Conservation (phyloP, 2,888 invertebrate genomes). For the Drosophila niveifrons region DNA sequence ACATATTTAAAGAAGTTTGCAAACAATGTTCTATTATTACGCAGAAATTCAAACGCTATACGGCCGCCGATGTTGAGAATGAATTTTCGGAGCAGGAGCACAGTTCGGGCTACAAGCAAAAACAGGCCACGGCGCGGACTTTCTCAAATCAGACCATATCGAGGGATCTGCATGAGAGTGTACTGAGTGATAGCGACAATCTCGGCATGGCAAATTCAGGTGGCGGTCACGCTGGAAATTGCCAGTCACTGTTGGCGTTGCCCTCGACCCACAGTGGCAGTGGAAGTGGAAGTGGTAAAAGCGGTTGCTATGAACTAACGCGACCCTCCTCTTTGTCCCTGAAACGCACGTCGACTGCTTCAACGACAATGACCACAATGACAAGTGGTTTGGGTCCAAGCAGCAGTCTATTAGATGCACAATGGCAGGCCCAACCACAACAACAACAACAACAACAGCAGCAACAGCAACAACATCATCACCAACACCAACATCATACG, state of each 20-base stretch:
- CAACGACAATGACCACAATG: slow-evolving; percentile 80
- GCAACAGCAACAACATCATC: slow-evolving; percentile 50
- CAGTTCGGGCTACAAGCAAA: slow-evolving; percentile 74
- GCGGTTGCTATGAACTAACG: slow-evolving; percentile 81
- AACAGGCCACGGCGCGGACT: slow-evolving; percentile 74
- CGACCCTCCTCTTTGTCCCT: slow-evolving; percentile 80
- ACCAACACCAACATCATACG: slow-evolving; percentile 15
- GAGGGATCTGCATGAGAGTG: slow-evolving; percentile 82
- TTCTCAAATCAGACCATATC: slow-evolving; percentile 83
- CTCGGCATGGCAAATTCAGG: slow-evolving; percentile 31
- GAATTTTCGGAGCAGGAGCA: slow-evolving; percentile 83
- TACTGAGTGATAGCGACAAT: slow-evolving; percentile 75
- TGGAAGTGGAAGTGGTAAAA: slow-evolving; percentile 51
- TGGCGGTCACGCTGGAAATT: slow-evolving; percentile 56
- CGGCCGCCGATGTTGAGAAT: slow-evolving; percentile 81
- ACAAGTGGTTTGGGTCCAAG: slow-evolving; percentile 74
- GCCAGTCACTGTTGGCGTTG: slow-evolving; percentile 75
- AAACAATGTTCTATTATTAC: slow-evolving; percentile 8
- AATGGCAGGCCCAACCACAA: slow-evolving; percentile 62
- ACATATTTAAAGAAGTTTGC: slow-evolving; percentile 1
- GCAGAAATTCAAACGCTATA: slow-evolving; percentile 83
- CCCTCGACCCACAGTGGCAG: slow-evolving; percentile 50
- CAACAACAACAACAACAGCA: slow-evolving; percentile 31
- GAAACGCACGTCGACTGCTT: slow-evolving; percentile 79
- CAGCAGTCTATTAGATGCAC: slow-evolving; percentile 73